Evolutionary conservation across 92 coral and sea anemone genomes (phyloP), one percentile per base, ranked within the genome.

Genomic region (Phenganax stokvisi): DNA sequence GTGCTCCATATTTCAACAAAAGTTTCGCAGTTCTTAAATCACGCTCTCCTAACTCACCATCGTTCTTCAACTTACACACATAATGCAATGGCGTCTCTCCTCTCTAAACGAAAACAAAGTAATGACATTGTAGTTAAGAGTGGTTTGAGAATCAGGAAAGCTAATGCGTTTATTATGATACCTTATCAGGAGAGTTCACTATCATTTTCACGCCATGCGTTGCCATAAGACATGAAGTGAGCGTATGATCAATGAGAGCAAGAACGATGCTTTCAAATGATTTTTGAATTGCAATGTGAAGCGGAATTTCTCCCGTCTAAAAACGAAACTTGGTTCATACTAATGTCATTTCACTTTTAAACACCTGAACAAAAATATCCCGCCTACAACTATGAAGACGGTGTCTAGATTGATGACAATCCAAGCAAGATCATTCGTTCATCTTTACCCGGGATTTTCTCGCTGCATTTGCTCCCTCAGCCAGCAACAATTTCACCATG

Each of bases 11-110:
- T 75, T 90, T 86, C 64, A 94, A 81, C 3, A 94, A 89, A 70
- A 90, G 74, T 53, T 87, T 86, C 8, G 90, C 91, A 31, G 87
- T 94, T 5, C 76, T 79, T 11, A 90, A 87, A 80, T 92, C 97
- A 29, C 82, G 86, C 30, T 86, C 81, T 37, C 86, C 91, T 10
- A 47, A 44, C 25, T 51, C 83, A 0, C 44, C 56, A 9, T 79
- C 74, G 71, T 79, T 79, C 65, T 86, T 88, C 63, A 89, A 84
- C 89, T 79, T 91, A 44, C 92, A 90, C 51, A 87, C 90, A 84
- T 76, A 94, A 54, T 94, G 98, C n/a, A 94, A 88, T 11, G 98
- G 97, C 15, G 98, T 94, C 74, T 94, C 98, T 28, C 97, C 97
- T 88, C 85, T 94, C 91, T 94, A 72, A 76, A 87, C 66, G 9